Evolutionary conservation across 2,797 vertebrate genomes (phyloP), one percentile per base, ranked within the genome.

Genomic region (Benthosema pterotum): DNA sequence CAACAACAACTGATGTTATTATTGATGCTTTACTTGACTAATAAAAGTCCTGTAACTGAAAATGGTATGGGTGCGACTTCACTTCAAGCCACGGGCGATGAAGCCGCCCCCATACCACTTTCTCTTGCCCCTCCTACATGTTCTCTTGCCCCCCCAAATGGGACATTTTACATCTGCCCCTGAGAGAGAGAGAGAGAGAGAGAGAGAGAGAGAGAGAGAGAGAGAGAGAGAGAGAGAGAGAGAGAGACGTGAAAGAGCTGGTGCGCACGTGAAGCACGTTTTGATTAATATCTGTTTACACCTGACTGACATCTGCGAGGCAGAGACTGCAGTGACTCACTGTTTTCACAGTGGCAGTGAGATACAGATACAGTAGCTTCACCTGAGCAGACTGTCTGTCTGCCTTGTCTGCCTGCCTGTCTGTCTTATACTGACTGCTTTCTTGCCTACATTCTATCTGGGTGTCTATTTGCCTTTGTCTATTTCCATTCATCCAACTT

Each of bases 301-400:
- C 32, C 48, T 43, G 15, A 52, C 42, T 69, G 65, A 64, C 52
- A 9, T 45, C 65, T 58, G 63, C 54, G 60, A 28, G 2, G 2
- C 60, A 16, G 72, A 69, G 52, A 60, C 51, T 43, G 0, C 5
- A n/a, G 5, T 78, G 77, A 77, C 52, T 78, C 75, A 78, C 7
- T 1, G 38, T 28, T 67, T 61, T 62, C 51, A 52, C 52, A 18
- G 14, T 11, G 48, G 5, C 13, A 16, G 13, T 25, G 13, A 64
- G 66, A 57, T 60, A 57, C 38, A 64, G 66, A 57, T 60, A 57
- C 38, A 70, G 57, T 55, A 49, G 53, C 38, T 11, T 64, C 22
- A 67, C 51, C 42, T 48, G 42, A 55, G 25, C 47, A 46, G 48
- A n/a, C 59, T 68, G 19, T 14, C 12, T 49, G 15, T 15, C 15